phyloP scores from a whole-genome alignment of 2,888 invertebrate genomes.

The Drosophila macrospina region DNA sequence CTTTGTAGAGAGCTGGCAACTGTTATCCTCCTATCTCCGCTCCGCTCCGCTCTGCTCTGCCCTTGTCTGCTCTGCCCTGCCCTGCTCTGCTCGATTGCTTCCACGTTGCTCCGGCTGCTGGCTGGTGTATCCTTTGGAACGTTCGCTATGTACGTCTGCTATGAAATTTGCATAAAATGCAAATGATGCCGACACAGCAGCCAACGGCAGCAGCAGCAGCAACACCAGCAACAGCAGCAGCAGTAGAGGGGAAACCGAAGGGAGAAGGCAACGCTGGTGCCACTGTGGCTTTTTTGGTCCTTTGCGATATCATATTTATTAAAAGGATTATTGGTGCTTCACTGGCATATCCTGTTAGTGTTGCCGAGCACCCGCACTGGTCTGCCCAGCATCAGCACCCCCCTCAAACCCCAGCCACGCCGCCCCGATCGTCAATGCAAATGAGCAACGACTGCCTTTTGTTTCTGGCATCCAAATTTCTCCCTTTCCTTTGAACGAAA shows the following conservation, averaged over 20 bases:
- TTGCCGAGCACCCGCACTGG: slow-evolving; percentile 47
- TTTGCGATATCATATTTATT: slow-evolving; percentile 84
- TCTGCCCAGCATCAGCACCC: not conserved
- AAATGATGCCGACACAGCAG: slow-evolving; percentile 78
- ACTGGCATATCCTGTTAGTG: slow-evolving; percentile 82
- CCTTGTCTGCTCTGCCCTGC: too few relatives aligned
- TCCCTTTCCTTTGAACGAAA: not conserved
- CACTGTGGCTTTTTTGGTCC: slow-evolving; percentile 80
- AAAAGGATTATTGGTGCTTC: slow-evolving; percentile 84
- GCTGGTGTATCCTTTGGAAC: slow-evolving; percentile 67
- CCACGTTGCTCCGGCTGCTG: slow-evolving; percentile 7
- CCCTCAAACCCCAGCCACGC: not conserved
- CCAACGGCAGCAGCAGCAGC: slow-evolving; percentile 18
- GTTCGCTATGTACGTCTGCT: slow-evolving; percentile 69
- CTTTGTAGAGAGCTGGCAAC: slow-evolving; percentile 61
- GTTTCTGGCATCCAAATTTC: slow-evolving; percentile 53
- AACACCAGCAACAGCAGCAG: slow-evolving; percentile 11
- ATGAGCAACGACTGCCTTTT: slow-evolving; percentile 77
- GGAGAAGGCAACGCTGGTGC: slow-evolving; percentile 41
- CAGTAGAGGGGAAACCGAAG: slow-evolving; percentile 3
- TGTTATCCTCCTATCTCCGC: slow-evolving; percentile 10
- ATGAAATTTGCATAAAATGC: slow-evolving; percentile 84
- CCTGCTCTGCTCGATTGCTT: slow-evolving; percentile 7
- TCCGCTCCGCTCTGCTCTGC: too few relatives aligned
- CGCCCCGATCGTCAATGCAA: slow-evolving; percentile 55